These are phyloP conservation scores for Nesidiocoris tenuis DNA, from an alignment of 2,888 invertebrate genomes.

Conservation along the genomic window DNA sequence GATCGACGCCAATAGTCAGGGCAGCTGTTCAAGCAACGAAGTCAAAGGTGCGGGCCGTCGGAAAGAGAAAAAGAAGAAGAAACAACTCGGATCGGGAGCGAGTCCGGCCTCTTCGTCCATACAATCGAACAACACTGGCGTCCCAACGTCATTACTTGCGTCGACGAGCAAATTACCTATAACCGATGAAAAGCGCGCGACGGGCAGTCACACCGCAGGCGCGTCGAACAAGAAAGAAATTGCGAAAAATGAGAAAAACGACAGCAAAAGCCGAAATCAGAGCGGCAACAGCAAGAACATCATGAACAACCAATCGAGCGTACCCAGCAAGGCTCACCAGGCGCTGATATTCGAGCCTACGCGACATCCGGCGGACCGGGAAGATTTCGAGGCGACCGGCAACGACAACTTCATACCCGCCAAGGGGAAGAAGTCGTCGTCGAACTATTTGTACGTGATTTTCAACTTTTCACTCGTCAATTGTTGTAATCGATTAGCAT, in stretches of 20 bases:
- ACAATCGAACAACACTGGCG: slow-evolving; percentile 22
- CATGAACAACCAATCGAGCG: neutral
- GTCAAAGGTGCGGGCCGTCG: slow-evolving; percentile 65
- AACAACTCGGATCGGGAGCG: slow-evolving; percentile 53
- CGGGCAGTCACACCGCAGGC: neutral
- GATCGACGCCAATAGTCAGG: slow-evolving; percentile 85
- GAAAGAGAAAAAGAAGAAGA: slow-evolving; percentile 68
- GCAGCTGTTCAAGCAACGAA: slow-evolving; percentile 83
- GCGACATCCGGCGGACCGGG: slow-evolving; percentile 69
- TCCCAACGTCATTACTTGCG: neutral
- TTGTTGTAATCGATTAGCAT: no score
- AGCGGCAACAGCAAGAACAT: slow-evolving; percentile 1
- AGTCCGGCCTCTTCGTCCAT: slow-evolving; percentile 21
- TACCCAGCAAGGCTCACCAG: slow-evolving; percentile 28
- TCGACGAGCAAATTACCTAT: slow-evolving; percentile 28
- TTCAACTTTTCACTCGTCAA: slow-evolving; percentile 4
- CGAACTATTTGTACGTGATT: slow-evolving; percentile 51
- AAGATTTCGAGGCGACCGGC: slow-evolving; percentile 71
- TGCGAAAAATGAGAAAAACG: slow-evolving; percentile 32
- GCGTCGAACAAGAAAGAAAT: slow-evolving; percentile 16
- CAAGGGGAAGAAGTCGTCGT: slow-evolving; percentile 53
- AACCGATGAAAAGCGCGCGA: slow-evolving; percentile 22
- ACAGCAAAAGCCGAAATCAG: slow-evolving; percentile 7
- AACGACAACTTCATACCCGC: slow-evolving; percentile 61
- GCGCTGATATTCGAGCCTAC: slow-evolving; percentile 69